phyloP scores from a whole-genome alignment of 92 coral and sea anemone genomes.

The Bergia sp. region DNA sequence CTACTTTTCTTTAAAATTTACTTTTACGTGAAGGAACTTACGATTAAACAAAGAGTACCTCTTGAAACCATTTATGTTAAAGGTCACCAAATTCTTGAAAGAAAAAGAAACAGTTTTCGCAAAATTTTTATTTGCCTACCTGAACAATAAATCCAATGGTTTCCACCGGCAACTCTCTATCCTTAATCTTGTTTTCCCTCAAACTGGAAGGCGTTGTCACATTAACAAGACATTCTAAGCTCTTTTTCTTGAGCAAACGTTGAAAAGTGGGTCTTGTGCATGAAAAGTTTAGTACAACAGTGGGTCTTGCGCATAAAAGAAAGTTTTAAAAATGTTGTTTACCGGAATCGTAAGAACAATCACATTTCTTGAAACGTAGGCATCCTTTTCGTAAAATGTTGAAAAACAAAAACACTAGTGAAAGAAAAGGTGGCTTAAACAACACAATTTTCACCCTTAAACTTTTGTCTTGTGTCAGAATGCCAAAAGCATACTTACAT shows the following conservation, averaged over 20 bases:
- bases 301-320: too few relatives aligned
- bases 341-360: too few relatives aligned
- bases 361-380: too few relatives aligned
- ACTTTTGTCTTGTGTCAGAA: too few relatives aligned
- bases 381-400: too few relatives aligned
- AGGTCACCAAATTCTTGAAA: too few relatives aligned
- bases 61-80: neutral
- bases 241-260: neutral
- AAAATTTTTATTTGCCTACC: conserved; percentile 11
- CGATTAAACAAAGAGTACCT: neutral
- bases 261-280: neutral
- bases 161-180: neutral
- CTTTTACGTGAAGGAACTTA: neutral
- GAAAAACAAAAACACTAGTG: too few relatives aligned
- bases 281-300: too few relatives aligned
- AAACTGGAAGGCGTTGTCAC: neutral
- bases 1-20: neutral
- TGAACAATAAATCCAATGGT: conserved; percentile 1
- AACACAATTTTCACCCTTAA: too few relatives aligned
- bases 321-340: too few relatives aligned
- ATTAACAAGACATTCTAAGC: neutral
- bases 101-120: neutral
- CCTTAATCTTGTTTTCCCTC: neutral
- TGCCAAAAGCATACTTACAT: too few relatives aligned
- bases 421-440: too few relatives aligned